Percentiles rank a stretch among this genome's conserved stretches.
phyloP scores from a whole-genome alignment of 2,113 vertebrate species.

The Epinephelus fuscoguttatus region DNA sequence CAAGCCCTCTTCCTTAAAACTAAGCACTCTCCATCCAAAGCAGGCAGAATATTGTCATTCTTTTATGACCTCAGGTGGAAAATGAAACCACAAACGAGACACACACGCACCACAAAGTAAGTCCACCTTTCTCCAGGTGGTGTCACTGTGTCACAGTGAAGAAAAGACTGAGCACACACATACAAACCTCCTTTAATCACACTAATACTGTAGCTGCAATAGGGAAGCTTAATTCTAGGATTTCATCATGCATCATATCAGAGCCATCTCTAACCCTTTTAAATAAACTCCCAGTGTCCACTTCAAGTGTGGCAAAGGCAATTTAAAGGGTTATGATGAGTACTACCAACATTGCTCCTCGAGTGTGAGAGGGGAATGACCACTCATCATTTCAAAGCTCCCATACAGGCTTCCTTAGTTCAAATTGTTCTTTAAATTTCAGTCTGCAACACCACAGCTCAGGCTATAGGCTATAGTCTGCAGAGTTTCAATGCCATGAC shows the following conservation, averaged over 20 bases:
- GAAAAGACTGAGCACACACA: background rate
- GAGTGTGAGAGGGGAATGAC: too few species aligned
- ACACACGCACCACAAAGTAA: background rate
- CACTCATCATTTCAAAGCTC: too few species aligned
- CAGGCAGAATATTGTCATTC: background rate
- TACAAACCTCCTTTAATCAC: background rate
- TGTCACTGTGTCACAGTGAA: conserved; percentile 46
- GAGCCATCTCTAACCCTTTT: background rate
- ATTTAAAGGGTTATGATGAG: background rate
- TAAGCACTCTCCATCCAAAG: background rate
- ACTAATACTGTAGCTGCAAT: background rate
- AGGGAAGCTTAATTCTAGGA: background rate
- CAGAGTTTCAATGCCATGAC: background rate
- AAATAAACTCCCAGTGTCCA: background rate
- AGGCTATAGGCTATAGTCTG: background rate
- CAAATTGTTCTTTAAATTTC: too few species aligned
- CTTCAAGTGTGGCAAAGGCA: background rate
- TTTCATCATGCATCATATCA: background rate
- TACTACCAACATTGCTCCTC: too few species aligned
- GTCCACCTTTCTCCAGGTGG: conserved; percentile 26
- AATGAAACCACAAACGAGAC: background rate
- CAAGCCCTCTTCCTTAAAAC: background rate
- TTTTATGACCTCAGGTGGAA: background rate
- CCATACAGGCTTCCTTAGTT: too few species aligned
- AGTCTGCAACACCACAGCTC: background rate